Evolutionary conservation across 2,888 invertebrate genomes (phyloP).

Genomic region (Dasysyrphus tricinctus): DNA sequence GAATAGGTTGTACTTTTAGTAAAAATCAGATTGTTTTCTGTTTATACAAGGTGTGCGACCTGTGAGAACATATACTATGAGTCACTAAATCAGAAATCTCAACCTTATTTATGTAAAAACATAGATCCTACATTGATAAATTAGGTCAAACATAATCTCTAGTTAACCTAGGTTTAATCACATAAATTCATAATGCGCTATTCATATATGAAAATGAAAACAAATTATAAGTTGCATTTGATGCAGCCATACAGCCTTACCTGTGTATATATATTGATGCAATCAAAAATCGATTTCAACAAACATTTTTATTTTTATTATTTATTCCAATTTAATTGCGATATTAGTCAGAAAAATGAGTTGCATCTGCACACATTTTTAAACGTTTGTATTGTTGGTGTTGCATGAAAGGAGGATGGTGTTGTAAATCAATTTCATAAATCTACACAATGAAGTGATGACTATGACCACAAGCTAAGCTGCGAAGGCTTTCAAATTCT

Average conservation of each 20-base stretch:
- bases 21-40: too few species aligned
- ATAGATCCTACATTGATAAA: background rate
- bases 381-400: background rate
- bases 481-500: slow-evolving; percentile 53
- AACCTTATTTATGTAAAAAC: background rate
- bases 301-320: slow-evolving; percentile 17
- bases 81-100: background rate
- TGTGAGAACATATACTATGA: too few species aligned
- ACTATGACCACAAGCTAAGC: slow-evolving; percentile 58
- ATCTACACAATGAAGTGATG: slow-evolving; percentile 58
- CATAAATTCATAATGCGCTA: slow-evolving; percentile 2
- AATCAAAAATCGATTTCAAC: slow-evolving; percentile 63
- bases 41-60: too few species aligned
- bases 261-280: background rate
- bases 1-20: too few species aligned
- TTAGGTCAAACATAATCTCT: slow-evolving; percentile 14
- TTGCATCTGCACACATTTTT: slow-evolving; percentile 12
- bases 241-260: background rate
- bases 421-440: slow-evolving; percentile 55
- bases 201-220: slow-evolving; percentile 9
- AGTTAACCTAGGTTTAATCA: slow-evolving; percentile 29
- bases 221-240: background rate
- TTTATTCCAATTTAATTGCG: slow-evolving; percentile 53
- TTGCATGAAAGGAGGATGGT: background rate
- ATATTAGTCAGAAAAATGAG: slow-evolving; percentile 34